phyloP scores from a whole-genome alignment of 2,113 vertebrate genomes.

The Carassius auratus region DNA sequence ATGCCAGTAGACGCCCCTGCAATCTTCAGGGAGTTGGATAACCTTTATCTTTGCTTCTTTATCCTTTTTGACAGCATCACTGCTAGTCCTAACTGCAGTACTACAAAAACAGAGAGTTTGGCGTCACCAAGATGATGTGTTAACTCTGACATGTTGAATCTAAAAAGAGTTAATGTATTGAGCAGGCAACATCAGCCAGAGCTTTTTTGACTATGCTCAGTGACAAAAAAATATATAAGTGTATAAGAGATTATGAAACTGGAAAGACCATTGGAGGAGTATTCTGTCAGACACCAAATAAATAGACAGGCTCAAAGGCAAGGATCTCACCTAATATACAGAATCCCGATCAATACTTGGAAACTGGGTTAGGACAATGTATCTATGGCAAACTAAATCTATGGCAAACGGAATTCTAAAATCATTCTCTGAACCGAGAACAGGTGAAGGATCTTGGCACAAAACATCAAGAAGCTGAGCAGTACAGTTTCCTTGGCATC shows the following conservation, averaged over 20 bases:
- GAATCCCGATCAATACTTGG: conserved; percentile 60
- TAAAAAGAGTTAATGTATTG: not conserved
- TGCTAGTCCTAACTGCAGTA: not conserved
- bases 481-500: not conserved
- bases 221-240: not conserved
- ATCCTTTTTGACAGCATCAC: not conserved
- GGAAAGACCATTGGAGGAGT: not conserved
- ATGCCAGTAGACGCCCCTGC: conserved; percentile 40
- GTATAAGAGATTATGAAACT: conserved; percentile 4
- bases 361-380: conserved; percentile 58
- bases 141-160: not conserved
- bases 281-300: conserved; percentile 63
- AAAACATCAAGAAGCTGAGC: conserved; percentile 5
- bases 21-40: conserved; percentile 51
- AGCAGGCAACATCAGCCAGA: not conserved
- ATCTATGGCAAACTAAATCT: conserved; percentile 4
- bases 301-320: conserved; percentile 51
- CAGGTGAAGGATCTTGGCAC: not conserved
- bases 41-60: conserved; percentile 49
- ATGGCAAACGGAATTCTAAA: not conserved
- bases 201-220: not conserved
- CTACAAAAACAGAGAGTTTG: not conserved
- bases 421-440: not conserved
- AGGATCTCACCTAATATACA: conserved; percentile 53
- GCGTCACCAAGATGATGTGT: not conserved